phyloP scores from a whole-genome alignment of 1,140 invertebrate species.

The Drosophila cardini region DNA sequence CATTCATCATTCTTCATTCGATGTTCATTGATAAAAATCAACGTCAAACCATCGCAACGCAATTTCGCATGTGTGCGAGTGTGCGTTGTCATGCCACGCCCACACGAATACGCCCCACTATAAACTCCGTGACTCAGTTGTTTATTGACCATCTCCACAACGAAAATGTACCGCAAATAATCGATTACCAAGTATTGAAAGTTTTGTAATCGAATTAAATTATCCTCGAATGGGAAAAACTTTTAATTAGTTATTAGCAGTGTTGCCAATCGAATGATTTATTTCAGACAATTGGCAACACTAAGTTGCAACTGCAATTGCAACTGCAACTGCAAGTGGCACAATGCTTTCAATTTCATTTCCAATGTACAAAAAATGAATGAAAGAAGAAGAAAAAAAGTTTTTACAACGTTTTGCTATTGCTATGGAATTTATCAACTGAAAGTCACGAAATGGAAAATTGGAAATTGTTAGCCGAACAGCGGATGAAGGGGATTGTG shows the following conservation, averaged over 20 bases:
- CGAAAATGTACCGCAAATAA: conserved; percentile 10
- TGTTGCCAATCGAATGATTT: conserved; percentile 57
- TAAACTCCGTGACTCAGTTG: conserved; percentile 19
- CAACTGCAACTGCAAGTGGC: conserved; percentile 26
- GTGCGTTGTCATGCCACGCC: conserved; percentile 6
- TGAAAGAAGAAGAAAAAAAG: background rate
- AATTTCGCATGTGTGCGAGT: background rate
- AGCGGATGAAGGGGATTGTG: background rate
- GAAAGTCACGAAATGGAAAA: conserved; percentile 52
- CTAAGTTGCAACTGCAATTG: conserved; percentile 27
- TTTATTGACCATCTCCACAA: conserved; percentile 1
- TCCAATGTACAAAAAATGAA: background rate
- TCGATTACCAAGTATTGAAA: conserved; percentile 38
- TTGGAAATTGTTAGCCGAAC: conserved; percentile 47
- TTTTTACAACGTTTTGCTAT: conserved; percentile 29
- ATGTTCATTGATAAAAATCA: conserved; percentile 74
- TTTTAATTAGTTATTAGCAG: conserved; percentile 77
- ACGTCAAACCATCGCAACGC: conserved; percentile 11
- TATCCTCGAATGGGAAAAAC: conserved; percentile 42
- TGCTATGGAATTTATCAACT: conserved; percentile 68
- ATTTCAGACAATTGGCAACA: conserved; percentile 33
- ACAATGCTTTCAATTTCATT: conserved; percentile 52
- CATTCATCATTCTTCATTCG: conserved; percentile 59
- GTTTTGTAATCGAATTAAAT: conserved; percentile 62
- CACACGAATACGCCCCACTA: conserved; percentile 6